These are phyloP conservation scores for Cherax quadricarinatus DNA, from an alignment of 1,140 invertebrate species.

Conservation along the genomic window DNA sequence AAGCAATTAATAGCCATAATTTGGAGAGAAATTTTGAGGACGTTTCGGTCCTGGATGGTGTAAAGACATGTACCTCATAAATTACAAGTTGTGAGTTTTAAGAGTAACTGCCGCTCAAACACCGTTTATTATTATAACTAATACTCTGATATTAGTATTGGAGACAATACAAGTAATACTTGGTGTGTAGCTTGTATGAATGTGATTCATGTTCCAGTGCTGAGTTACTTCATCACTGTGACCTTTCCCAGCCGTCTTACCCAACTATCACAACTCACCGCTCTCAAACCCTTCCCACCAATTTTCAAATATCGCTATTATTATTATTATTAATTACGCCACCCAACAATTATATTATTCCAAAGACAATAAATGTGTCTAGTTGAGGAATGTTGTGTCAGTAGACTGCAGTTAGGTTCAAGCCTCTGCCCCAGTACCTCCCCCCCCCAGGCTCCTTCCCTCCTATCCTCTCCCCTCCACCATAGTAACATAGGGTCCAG, in stretches of 20 bases:
- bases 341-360: conserved; percentile 16
- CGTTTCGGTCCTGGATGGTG: neutral
- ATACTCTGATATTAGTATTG: too few species aligned
- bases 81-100: neutral
- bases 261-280: too few species aligned
- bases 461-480: neutral
- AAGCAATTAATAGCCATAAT: too few species aligned
- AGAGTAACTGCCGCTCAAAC: neutral
- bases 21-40: too few species aligned
- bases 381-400: neutral
- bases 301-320: neutral
- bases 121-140: conserved; percentile 4
- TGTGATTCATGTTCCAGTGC: neutral
- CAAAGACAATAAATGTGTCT: conserved; percentile 3
- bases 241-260: neutral
- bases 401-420: neutral
- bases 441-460: neutral
- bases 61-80: neutral
- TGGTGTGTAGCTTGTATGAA: too few species aligned
- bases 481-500: neutral
- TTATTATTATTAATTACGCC: neutral
- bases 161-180: too few species aligned
- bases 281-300: neutral
- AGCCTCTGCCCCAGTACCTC: too few species aligned
- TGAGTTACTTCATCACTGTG: neutral